Conservation (phyloP, 2,888 invertebrate genomes). For the Calliphora vomitoria region DNA sequence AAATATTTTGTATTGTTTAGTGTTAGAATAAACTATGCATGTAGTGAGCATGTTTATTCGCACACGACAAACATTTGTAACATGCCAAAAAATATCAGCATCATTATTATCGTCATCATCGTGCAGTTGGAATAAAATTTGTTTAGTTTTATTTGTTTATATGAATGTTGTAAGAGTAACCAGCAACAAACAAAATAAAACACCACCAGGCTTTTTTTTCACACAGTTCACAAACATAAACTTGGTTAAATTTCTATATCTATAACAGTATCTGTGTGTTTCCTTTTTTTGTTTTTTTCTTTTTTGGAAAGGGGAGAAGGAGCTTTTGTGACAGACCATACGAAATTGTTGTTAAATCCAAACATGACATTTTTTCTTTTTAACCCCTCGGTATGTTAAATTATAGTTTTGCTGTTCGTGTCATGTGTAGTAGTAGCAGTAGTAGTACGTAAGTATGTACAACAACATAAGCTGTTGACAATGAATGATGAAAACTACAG, state of each 20-base stretch:
- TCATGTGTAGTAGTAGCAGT: slow-evolving; percentile 17
- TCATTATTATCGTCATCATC: slow-evolving; percentile 35
- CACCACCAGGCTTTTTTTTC: slow-evolving; percentile 10
- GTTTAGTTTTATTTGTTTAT: slow-evolving; percentile 15
- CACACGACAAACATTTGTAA: slow-evolving; percentile 15
- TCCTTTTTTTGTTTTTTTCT: neutral
- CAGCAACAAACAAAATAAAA: neutral
- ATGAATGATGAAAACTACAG: slow-evolving; percentile 54
- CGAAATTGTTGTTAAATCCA: slow-evolving; percentile 54
- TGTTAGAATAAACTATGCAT: neutral
- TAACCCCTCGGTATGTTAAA: slow-evolving; percentile 26
- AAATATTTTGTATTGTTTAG: slow-evolving; percentile 3
- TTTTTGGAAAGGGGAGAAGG: neutral
- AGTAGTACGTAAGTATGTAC: neutral
- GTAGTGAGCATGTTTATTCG: neutral
- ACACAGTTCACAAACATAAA: neutral
- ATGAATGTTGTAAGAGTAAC: slow-evolving; percentile 4
- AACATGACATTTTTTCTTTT: slow-evolving; percentile 45
- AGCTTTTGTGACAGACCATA: slow-evolving; percentile 27
- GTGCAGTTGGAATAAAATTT: slow-evolving; percentile 1
- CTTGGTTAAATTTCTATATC: too few species aligned
- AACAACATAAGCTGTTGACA: slow-evolving; percentile 48
- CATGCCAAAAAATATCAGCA: slow-evolving; percentile 48
- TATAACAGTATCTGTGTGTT: neutral
- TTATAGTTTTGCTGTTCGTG: slow-evolving; percentile 52